phyloP scores from a whole-genome alignment of 1,140 invertebrate species.

The Procambarus virginalis region DNA sequence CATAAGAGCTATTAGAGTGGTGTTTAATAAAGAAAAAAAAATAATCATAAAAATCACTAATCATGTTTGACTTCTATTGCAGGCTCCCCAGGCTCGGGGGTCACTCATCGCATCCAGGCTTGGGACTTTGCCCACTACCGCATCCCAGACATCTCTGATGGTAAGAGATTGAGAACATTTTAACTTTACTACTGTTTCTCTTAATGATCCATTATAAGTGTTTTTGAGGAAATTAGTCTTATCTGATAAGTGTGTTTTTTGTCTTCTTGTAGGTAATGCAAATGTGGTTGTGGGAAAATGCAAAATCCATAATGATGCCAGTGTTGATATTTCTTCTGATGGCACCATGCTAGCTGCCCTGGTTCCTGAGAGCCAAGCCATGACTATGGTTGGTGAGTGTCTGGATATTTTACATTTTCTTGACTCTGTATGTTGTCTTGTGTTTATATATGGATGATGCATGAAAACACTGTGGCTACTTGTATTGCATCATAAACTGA shows the following conservation, averaged over 20 bases:
- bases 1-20: no score
- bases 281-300: conserved; percentile 88
- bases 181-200: no score
- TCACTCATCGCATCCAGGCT: conserved; percentile 84
- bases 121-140: conserved; percentile 85
- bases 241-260: no score
- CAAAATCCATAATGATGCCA: conserved; percentile 90
- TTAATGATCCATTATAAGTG: no score
- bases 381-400: conserved; percentile 80
- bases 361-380: conserved; percentile 79
- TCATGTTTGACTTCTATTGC: no score
- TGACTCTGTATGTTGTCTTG: no score
- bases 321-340: conserved; percentile 88
- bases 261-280: conserved; percentile 77
- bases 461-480: no score
- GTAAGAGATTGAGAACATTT: conserved; percentile 75
- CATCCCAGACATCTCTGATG: conserved; percentile 84
- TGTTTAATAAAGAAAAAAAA: no score
- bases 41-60: no score
- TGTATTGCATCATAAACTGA: no score
- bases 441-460: background rate
- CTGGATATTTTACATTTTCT: background rate
- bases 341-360: conserved; percentile 85
- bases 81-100: conserved; percentile 19
- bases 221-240: no score